Percentiles rank a stretch among this genome's conserved stretches.
phyloP scores from a whole-genome alignment of 2,113 vertebrate species.

The Heterotilapia buettikoferi region DNA sequence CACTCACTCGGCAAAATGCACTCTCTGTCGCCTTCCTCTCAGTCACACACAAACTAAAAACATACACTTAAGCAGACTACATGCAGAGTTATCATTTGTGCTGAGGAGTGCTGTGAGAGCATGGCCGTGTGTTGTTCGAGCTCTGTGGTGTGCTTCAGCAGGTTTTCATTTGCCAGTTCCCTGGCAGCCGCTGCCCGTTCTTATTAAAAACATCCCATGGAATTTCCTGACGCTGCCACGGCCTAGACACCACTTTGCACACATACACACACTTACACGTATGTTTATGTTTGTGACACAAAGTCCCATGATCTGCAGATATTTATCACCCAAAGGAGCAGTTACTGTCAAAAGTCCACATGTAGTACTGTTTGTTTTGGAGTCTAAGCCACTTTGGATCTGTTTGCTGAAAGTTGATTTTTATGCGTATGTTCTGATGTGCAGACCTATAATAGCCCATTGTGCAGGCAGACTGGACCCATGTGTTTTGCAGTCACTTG shows the following conservation, averaged over 20 bases:
- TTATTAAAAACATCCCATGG: slow-evolving; percentile 77
- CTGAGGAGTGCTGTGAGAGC: neutral
- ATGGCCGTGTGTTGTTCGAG: neutral
- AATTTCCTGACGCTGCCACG: slow-evolving; percentile 70
- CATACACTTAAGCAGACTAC: neutral
- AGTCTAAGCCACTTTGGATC: slow-evolving; percentile 8
- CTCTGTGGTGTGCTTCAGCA: slow-evolving; percentile 52
- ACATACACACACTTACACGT: neutral
- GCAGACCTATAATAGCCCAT: slow-evolving; percentile 18
- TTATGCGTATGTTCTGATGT: neutral
- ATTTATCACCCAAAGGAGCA: slow-evolving; percentile 22
- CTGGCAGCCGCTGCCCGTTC: slow-evolving; percentile 38
- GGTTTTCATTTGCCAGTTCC: slow-evolving; percentile 67
- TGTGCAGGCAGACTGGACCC: slow-evolving; percentile 35
- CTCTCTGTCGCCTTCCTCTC: neutral
- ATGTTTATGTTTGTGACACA: neutral
- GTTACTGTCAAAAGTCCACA: slow-evolving; percentile 41
- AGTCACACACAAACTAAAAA: neutral
- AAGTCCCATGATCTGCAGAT: slow-evolving; percentile 27
- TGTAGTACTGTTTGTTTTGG: slow-evolving; percentile 43
- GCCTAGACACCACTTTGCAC: slow-evolving; percentile 35
- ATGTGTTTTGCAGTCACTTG: slow-evolving; percentile 64
- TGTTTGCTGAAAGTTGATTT: slow-evolving; percentile 7
- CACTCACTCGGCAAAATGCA: neutral
- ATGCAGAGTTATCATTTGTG: slow-evolving; percentile 7